These are phyloP conservation scores for Cenopis cana DNA, from an alignment of 2,888 invertebrate genomes.

Conservation along the genomic window DNA sequence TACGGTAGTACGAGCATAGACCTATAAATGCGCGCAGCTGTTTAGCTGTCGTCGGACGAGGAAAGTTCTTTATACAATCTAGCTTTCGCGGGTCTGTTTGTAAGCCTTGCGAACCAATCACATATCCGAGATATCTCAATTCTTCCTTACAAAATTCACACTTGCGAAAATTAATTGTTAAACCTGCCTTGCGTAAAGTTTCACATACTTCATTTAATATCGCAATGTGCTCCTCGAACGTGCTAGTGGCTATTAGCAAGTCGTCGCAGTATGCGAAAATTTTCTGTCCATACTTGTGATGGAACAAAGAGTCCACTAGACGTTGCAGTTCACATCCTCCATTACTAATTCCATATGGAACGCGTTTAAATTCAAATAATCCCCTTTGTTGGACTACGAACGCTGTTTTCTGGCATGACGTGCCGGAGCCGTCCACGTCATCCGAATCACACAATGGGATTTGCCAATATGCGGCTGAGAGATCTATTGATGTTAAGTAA, in stretches of 20 bases:
- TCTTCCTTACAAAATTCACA: slow-evolving; percentile 14
- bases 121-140: slow-evolving; percentile 16
- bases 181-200: neutral
- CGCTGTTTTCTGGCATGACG: neutral
- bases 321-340: neutral
- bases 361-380: neutral
- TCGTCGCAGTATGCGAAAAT: slow-evolving; percentile 10
- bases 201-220: slow-evolving; percentile 17
- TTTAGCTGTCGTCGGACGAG: neutral
- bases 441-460: neutral
- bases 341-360: neutral
- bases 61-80: slow-evolving; percentile 2
- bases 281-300: neutral
- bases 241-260: slow-evolving; percentile 4
- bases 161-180: slow-evolving; percentile 30
- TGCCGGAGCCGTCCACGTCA: neutral
- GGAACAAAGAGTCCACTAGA: slow-evolving; percentile 17
- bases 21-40: slow-evolving; percentile 14
- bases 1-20: slow-evolving; percentile 19
- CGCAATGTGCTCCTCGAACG: slow-evolving; percentile 3
- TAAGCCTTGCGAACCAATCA: neutral
- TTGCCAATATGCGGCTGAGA: slow-evolving; percentile 1
- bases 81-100: slow-evolving; percentile 6
- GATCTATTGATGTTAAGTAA: neutral
- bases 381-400: neutral